phyloP scores from a whole-genome alignment of 2,888 invertebrate species.

The Ochlodes sylvanus region DNA sequence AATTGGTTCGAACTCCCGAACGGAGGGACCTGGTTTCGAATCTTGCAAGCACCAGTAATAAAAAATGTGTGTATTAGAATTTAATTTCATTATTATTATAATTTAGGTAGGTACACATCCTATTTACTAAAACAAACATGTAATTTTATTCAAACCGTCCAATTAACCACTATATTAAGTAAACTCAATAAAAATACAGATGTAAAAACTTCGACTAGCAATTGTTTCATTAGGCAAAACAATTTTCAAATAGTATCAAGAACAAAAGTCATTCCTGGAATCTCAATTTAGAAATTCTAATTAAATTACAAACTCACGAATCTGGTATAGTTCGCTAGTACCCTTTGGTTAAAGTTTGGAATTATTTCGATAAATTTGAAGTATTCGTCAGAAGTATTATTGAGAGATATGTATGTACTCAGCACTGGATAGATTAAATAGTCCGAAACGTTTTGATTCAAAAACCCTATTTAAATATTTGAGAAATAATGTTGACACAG shows the following conservation, averaged over 20 bases:
- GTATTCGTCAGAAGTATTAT: conserved; percentile 29
- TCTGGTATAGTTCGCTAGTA: conserved; percentile 16
- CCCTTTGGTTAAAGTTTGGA: conserved; percentile 15
- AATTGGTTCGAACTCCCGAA: no score
- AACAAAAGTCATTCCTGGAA: conserved; percentile 71
- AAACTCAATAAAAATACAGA: no score
- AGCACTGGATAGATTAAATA: conserved; percentile 33
- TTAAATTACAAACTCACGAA: conserved; percentile 30
- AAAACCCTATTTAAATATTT: conserved; percentile 26
- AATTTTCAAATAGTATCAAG: conserved; percentile 41
- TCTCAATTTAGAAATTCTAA: conserved; percentile 60
- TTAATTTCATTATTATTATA: not conserved
- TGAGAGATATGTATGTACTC: conserved; percentile 21
- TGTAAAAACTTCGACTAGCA: not conserved
- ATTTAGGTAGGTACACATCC: no score
- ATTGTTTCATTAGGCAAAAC: conserved; percentile 3
- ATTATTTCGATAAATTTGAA: conserved; percentile 32
- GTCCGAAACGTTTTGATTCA: conserved; percentile 25
- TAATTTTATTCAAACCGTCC: no score
- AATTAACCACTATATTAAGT: no score
- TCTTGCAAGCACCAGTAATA: no score
- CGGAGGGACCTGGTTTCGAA: no score
- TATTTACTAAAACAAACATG: no score
- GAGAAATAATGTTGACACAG: conserved; percentile 28
- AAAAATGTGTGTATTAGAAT: no score